phyloP scores from a whole-genome alignment of 1,140 invertebrate genomes.

The Pogonomyrmex californicus region DNA sequence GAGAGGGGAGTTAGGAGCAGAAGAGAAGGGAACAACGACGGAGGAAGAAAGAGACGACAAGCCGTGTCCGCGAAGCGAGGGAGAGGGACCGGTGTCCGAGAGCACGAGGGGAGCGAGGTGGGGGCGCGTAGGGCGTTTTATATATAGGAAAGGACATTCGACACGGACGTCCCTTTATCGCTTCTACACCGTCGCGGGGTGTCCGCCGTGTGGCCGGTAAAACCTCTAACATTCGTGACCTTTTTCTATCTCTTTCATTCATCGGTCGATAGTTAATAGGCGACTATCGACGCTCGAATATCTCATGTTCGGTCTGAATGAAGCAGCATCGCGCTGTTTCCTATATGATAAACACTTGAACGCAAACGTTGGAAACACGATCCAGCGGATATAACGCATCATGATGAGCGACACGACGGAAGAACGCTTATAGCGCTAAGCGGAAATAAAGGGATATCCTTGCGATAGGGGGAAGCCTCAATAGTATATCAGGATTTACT shows the following conservation, averaged over 20 bases:
- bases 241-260: constrained; percentile 7
- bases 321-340: not conserved
- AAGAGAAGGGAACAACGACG: constrained; percentile 59
- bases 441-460: constrained; percentile 67
- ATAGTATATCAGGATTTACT: constrained; percentile 29
- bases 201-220: not conserved
- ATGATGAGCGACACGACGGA: constrained; percentile 46
- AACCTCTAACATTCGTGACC: constrained; percentile 12
- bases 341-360: constrained; percentile 9
- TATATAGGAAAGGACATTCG: constrained; percentile 51
- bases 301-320: not conserved
- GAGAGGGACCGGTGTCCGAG: constrained; percentile 8
- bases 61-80: not conserved
- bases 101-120: constrained; percentile 21
- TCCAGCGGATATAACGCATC: constrained; percentile 35
- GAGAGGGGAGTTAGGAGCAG: constrained; percentile 42
- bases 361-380: constrained; percentile 4
- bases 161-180: constrained; percentile 44
- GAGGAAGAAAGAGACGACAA: constrained; percentile 34
- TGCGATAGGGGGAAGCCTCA: constrained; percentile 67
- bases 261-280: not conserved
- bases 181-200: constrained; percentile 13
- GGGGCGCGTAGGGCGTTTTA: constrained; percentile 13
- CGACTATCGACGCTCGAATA: not conserved
- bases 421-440: constrained; percentile 25